These are phyloP conservation scores for Pseudococcus longispinus DNA, from an alignment of 2,888 invertebrate genomes.

Conservation along the genomic window DNA sequence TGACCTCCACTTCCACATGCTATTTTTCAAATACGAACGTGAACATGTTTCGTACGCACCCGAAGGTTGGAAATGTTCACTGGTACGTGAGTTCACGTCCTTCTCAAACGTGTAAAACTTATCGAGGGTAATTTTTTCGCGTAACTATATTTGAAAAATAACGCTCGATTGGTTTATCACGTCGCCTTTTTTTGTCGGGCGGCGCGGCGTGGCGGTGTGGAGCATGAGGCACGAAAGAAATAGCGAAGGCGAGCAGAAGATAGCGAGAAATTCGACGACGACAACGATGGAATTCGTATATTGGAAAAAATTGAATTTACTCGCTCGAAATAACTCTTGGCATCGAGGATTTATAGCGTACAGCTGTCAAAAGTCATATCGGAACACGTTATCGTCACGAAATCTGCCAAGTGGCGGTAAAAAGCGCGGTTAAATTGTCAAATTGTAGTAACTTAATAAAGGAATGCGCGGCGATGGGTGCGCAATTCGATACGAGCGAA, in stretches of 20 bases:
- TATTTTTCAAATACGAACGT: not conserved
- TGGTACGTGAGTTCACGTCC: not conserved
- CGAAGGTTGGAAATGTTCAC: not conserved
- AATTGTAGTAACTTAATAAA: not conserved
- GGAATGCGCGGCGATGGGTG: not conserved
- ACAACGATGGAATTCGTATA: slow-evolving; percentile 7
- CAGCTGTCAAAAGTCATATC: slow-evolving; percentile 11
- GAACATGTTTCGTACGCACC: not conserved
- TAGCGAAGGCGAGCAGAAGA: not conserved
- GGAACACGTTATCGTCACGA: not conserved
- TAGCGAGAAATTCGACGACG: not conserved
- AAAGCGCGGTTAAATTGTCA: slow-evolving; percentile 5
- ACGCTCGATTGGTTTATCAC: not conserved
- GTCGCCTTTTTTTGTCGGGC: not conserved
- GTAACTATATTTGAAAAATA: not conserved
- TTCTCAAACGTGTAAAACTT: not conserved
- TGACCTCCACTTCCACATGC: too few species aligned
- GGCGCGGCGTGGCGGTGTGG: not conserved
- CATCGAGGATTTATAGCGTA: not conserved
- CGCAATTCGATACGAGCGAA: not conserved
- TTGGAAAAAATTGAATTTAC: slow-evolving; percentile 22
- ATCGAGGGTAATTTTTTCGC: not conserved
- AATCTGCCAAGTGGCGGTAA: slow-evolving; percentile 7
- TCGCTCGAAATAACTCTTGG: not conserved
- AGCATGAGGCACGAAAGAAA: not conserved